Conservation (phyloP, 2,888 invertebrate species). For the Neoitamus cyanurus region DNA sequence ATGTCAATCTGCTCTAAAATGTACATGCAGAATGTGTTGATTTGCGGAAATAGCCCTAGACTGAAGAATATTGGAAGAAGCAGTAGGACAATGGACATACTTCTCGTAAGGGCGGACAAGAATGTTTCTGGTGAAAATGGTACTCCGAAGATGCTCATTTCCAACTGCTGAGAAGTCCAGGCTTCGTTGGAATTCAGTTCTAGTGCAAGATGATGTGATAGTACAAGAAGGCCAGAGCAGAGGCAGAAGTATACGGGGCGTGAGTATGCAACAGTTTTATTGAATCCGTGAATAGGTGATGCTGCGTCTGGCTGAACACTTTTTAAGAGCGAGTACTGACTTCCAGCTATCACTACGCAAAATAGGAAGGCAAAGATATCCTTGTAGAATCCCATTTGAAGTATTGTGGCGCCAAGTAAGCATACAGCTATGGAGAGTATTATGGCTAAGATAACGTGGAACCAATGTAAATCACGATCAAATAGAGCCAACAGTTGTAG, state of each 20-base stretch:
- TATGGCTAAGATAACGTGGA: slow-evolving; percentile 82
- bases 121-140: slow-evolving; percentile 70
- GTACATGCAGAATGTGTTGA: slow-evolving; percentile 97
- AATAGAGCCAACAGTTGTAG: slow-evolving; percentile 90
- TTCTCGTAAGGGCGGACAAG: slow-evolving; percentile 76
- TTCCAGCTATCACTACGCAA: slow-evolving; percentile 97
- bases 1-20: slow-evolving; percentile 95
- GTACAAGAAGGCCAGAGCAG: slow-evolving; percentile 72
- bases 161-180: not conserved
- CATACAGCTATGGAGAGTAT: slow-evolving; percentile 87
- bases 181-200: slow-evolving; percentile 51
- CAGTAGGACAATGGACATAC: slow-evolving; percentile 82
- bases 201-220: slow-evolving; percentile 65
- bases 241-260: slow-evolving; percentile 94
- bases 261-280: slow-evolving; percentile 92
- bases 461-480: slow-evolving; percentile 85
- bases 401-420: slow-evolving; percentile 83
- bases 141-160: slow-evolving; percentile 60
- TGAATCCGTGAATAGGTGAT: slow-evolving; percentile 98
- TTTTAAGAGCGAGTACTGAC: slow-evolving; percentile 96
- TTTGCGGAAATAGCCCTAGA: slow-evolving; percentile 94
- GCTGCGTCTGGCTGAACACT: slow-evolving; percentile 99
- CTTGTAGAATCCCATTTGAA: slow-evolving; percentile 87
- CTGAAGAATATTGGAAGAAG: slow-evolving; percentile 95
- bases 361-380: slow-evolving; percentile 95